Evolutionary conservation across 1,140 invertebrate species (phyloP).

Genomic region (Stratiolaelaps scimitus): DNA sequence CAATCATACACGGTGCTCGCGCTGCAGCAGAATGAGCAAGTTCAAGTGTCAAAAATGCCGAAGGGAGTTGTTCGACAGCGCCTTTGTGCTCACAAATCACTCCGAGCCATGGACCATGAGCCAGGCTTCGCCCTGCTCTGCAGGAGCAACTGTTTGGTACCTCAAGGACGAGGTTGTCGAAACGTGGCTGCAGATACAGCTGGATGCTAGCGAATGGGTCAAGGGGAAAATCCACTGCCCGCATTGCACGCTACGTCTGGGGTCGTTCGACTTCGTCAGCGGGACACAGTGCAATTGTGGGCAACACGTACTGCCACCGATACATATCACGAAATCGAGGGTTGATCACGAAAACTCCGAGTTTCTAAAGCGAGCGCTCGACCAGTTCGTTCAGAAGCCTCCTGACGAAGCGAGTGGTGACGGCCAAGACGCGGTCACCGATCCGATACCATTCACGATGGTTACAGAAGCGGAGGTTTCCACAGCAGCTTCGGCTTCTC

Average conservation of each 20-base stretch:
- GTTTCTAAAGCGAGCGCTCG: background rate
- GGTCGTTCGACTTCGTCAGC: conserved; percentile 51
- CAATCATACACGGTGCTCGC: no score
- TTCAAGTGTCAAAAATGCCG: conserved; percentile 34
- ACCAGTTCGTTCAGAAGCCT: background rate
- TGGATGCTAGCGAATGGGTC: conserved; percentile 43
- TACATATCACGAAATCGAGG: conserved; percentile 33
- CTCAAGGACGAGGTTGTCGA: conserved; percentile 31
- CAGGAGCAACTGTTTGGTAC: conserved; percentile 31
- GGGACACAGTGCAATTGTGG: conserved; percentile 49
- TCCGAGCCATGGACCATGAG: conserved; percentile 17
- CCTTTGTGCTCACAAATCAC: conserved; percentile 28
- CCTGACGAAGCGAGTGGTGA: no score
- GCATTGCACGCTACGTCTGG: conserved; percentile 47
- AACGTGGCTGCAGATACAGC: conserved; percentile 31
- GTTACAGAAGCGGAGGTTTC: no score
- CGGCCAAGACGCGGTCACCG: no score
- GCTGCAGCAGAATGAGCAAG: conserved; percentile 1
- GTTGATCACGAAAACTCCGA: conserved; percentile 31
- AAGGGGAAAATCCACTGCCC: conserved; percentile 52
- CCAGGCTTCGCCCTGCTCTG: background rate
- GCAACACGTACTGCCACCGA: conserved; percentile 43
- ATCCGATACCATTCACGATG: no score
- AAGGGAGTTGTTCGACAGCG: conserved; percentile 29
- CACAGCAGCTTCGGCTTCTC: no score